Base-by-base conservation (phyloP, 2,113 vertebrate species). In the Canis aureus region DNA sequence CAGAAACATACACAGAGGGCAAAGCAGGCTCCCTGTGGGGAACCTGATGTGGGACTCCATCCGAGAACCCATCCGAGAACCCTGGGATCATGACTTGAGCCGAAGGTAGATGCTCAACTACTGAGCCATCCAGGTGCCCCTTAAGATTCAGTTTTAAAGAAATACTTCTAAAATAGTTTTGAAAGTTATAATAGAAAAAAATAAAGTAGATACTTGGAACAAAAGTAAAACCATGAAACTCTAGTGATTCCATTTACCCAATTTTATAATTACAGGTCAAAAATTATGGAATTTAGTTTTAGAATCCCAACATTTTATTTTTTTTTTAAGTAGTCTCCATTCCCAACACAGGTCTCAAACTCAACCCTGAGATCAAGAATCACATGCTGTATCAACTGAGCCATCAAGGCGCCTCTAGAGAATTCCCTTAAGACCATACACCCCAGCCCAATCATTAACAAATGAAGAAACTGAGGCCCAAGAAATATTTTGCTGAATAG, bases 61-160 rank as follows among this genome's bases (percentile, higher is more conserved):
- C 43, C 7, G 43, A 43, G 43, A 43, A 43, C 43, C 43, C 43
- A 43, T 43, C 43, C 6, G 6, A 43, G 43, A 43, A 43, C 43
- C 43, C 43, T 1, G 43, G 43, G 43, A 43, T 43, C 43, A 43
- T 43, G 43, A 43, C 43, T 43, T 43, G 43, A 43, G 43, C 6
- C 43, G 7, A 43, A 7, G 43, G 43, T 43, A 43, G 43, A 43
- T 43, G 43, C 43, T 43, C 43, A 43, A 43, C 43, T 43, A 43
- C 43, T 43, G 43, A 43, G 43, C 43, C 43, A 43, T 43, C 43
- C 43, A 43, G 43, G 43, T 43, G 43, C 43, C 43, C 43, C 43
- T 57, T 80, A 89, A 95, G 83, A 80, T 49, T 82, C 20, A 66
- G 23, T 53, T 91, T 94, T 78, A 93, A 43, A 88, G 64, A 92